Conservation (phyloP, 2,888 invertebrate genomes). For the Patella depressa region DNA sequence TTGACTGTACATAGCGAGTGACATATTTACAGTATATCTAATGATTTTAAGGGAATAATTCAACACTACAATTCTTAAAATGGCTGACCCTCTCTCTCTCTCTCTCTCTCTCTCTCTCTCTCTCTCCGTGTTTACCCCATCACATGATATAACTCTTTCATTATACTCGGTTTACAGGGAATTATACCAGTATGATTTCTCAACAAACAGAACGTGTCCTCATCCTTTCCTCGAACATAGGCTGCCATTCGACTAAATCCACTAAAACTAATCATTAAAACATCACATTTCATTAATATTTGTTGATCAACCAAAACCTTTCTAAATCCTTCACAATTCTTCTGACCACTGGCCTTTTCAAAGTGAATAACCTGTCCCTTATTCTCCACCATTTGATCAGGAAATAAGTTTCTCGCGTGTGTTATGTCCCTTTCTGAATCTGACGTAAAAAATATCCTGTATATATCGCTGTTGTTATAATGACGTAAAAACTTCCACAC, state of each 20-base stretch:
- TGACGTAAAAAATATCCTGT: constrained; percentile 22
- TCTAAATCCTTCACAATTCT: constrained; percentile 10
- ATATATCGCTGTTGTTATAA: constrained; percentile 3
- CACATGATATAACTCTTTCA: too few species aligned
- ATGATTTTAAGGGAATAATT: too few species aligned
- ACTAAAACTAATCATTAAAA: constrained; percentile 14
- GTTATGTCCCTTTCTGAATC: constrained; percentile 22
- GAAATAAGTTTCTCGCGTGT: constrained; percentile 21
- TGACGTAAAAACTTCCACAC: constrained; percentile 20
- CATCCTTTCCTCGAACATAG: constrained; percentile 6
- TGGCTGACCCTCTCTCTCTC: too few species aligned
- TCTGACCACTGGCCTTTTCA: constrained; percentile 3
- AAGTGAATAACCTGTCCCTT: constrained; percentile 20
- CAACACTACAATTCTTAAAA: too few species aligned
- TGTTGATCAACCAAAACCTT: constrained; percentile 17
- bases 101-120: too few species aligned
- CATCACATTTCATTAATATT: constrained; percentile 18
- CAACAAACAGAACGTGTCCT: background rate
- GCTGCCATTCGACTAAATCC: constrained; percentile 9
- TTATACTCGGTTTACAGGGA: too few species aligned
- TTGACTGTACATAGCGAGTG: too few species aligned
- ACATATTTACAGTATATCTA: too few species aligned
- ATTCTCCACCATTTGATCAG: constrained; percentile 19
- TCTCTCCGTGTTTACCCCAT: too few species aligned
- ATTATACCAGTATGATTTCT: too few species aligned